Evolutionary conservation across 92 coral and sea anemone species (phyloP).

Genomic region (Diadumene lineata): DNA sequence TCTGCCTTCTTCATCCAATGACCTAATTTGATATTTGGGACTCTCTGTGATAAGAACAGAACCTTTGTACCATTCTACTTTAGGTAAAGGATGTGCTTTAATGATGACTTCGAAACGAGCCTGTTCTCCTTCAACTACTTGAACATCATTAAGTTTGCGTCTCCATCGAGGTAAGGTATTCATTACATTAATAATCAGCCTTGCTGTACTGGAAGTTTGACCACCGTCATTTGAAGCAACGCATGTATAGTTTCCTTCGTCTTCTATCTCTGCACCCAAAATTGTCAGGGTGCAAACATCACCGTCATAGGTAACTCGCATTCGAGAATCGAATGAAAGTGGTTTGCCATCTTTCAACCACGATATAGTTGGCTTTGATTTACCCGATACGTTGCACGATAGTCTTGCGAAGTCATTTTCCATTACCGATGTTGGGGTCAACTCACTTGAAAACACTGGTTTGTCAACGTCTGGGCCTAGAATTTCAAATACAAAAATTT

Average conservation of each 20-base stretch:
- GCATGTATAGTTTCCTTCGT: slow-evolving; percentile 84
- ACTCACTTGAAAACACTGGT: slow-evolving; percentile 66
- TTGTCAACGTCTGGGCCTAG: slow-evolving; percentile 40
- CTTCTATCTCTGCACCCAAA: slow-evolving; percentile 56
- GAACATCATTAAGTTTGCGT: slow-evolving; percentile 60
- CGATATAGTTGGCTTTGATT: slow-evolving; percentile 66
- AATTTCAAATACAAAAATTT: no score
- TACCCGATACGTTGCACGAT: slow-evolving; percentile 60
- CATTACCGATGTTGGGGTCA: slow-evolving; percentile 61
- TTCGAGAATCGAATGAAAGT: slow-evolving; percentile 57
- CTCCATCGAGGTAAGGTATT: slow-evolving; percentile 66
- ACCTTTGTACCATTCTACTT: slow-evolving; percentile 74
- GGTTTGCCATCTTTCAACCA: slow-evolving; percentile 80
- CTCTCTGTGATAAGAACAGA: slow-evolving; percentile 53
- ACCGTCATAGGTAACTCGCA: slow-evolving; percentile 70
- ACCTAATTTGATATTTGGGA: slow-evolving; percentile 48
- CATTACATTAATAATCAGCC: slow-evolving; percentile 61
- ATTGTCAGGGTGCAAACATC: slow-evolving; percentile 54
- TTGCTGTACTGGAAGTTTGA: slow-evolving; percentile 69
- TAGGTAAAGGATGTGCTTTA: slow-evolving; percentile 57
- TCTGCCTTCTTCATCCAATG: slow-evolving; percentile 41
- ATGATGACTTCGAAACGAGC: slow-evolving; percentile 52
- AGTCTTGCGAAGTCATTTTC: slow-evolving; percentile 77
- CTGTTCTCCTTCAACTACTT: slow-evolving; percentile 70
- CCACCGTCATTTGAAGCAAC: slow-evolving; percentile 83